A percentile compares a stretch with the other conserved stretches of the same genome.
Conservation (phyloP, 2,797 vertebrate species). For the Morus bassanus region DNA sequence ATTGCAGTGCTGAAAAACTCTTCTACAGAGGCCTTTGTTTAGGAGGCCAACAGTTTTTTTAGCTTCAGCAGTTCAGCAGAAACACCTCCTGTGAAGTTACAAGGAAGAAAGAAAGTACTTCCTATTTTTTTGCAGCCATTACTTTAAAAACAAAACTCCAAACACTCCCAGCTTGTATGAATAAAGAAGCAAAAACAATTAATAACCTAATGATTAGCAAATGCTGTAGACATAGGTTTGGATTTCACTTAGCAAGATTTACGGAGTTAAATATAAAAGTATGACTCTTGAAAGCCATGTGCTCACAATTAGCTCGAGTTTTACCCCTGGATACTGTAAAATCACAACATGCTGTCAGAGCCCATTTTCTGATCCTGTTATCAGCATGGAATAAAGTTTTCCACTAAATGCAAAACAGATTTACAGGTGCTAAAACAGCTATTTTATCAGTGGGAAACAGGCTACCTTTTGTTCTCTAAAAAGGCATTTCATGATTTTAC, state of each 20-base stretch:
- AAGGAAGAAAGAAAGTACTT: constrained; percentile 12
- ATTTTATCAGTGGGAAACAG: constrained; percentile 61
- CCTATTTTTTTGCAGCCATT: constrained; percentile 14
- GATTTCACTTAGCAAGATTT: constrained; percentile 66
- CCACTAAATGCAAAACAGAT: constrained; percentile 69
- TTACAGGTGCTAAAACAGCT: constrained; percentile 70
- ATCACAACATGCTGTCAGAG: constrained; percentile 71
- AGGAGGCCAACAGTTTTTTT: constrained; percentile 67
- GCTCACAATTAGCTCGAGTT: constrained; percentile 74
- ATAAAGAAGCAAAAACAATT: constrained; percentile 67
- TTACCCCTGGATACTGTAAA: constrained; percentile 76
- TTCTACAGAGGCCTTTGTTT: constrained; percentile 76
- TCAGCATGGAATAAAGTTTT: constrained; percentile 65
- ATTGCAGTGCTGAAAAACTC: constrained; percentile 77
- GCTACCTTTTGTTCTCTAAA: constrained; percentile 65
- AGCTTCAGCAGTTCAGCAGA: constrained; percentile 47
- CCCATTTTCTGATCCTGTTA: constrained; percentile 74
- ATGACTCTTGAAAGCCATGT: constrained; percentile 71
- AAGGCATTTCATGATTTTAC: constrained; percentile 12
- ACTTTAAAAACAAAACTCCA: constrained; percentile 44
- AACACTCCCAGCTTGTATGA: constrained; percentile 41
- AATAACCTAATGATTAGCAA: constrained; percentile 70
- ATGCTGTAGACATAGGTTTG: constrained; percentile 59
- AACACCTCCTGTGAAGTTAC: constrained; percentile 58
- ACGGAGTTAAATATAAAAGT: constrained; percentile 66